Percentiles rank a stretch among this genome's conserved stretches.
phyloP scores from a whole-genome alignment of 2,888 invertebrate genomes.

The Celastrina argiolus region DNA sequence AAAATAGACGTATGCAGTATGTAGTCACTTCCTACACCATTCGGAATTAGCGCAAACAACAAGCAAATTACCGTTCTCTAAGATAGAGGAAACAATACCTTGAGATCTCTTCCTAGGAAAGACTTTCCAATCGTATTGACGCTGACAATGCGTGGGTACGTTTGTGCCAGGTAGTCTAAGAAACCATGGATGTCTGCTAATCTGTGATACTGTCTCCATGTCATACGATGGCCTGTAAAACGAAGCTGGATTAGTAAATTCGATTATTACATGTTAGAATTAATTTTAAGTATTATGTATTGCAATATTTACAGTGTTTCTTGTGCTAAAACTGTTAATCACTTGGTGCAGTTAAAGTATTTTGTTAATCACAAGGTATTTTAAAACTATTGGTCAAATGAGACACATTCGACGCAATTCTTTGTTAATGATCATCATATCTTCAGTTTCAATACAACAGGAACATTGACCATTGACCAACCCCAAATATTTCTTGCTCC shows the following conservation, averaged over 20 bases:
- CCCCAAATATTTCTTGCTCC: not conserved
- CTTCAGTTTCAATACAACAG: not conserved
- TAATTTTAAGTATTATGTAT: not conserved
- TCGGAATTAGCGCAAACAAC: not conserved
- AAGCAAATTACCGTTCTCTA: not conserved
- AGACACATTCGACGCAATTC: not conserved
- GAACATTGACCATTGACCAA: not conserved
- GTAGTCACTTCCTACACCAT: too few species aligned
- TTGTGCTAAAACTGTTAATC: not conserved
- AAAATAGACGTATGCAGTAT: too few species aligned
- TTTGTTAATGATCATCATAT: not conserved
- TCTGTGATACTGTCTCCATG: constrained; percentile 89
- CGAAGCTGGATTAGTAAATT: constrained; percentile 31
- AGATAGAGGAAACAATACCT: constrained; percentile 65
- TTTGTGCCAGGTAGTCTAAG: constrained; percentile 85
- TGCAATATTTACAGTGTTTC: constrained; percentile 5
- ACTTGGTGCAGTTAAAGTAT: not conserved
- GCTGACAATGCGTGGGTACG: constrained; percentile 85
- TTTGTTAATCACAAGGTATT: not conserved
- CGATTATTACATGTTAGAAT: not conserved
- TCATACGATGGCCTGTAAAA: constrained; percentile 76
- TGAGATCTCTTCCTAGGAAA: constrained; percentile 84
- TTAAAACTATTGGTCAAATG: not conserved
- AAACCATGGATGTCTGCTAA: constrained; percentile 86
- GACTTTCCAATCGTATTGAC: constrained; percentile 87